Base-by-base conservation (phyloP, 2,113 vertebrate genomes). In the Cariama cristata region DNA sequence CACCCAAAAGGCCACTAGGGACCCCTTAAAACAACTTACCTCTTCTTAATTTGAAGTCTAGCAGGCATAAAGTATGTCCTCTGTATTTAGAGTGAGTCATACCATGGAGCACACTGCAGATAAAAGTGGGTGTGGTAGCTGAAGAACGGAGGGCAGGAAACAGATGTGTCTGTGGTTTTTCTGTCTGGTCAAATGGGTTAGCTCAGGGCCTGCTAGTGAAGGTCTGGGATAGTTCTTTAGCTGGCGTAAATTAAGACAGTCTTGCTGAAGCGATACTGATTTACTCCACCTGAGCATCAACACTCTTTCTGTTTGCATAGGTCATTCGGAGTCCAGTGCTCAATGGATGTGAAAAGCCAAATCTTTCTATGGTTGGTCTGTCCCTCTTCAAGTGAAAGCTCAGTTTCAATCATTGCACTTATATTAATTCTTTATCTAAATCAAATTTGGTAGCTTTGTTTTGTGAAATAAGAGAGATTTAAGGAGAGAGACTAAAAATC, bases 121-220 rank as follows among this genome's bases (percentile, higher is more conserved):
- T 96, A 95, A 95, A 97, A 87, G 73, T 26, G 93, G 97, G 96
- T 86, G 96, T 91, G 96, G 95, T 44, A 22, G 62, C 1, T 52
- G 77, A 58, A 45, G 73, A 59, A 79, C 15, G 72, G 83, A 96
- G 80, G 69, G 86, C 92, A 97, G 95, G 93, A 97, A 97, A 93
- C 93, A 97, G 91, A 95, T 91, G 86, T 79, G 84, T 69, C 86
- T 97, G 94, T 79, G 84, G 49, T 69, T 83, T 95, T 91, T 82
- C 77, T 95, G 80, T 73, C 94, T 97, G 89, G 80, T 86, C 89
- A 82, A 40, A 79, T 30, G 45, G 73, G 71, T 40, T 59, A 88
- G 91, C 93, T 83, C 62, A 21, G 93, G 89, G 95, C 86, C 67
- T 28, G 1, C 67, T 42, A 91, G 15, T 12, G 86, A 80, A 56